phyloP scores from a whole-genome alignment of 2,113 vertebrate species.

The Meleagris gallopavo region DNA sequence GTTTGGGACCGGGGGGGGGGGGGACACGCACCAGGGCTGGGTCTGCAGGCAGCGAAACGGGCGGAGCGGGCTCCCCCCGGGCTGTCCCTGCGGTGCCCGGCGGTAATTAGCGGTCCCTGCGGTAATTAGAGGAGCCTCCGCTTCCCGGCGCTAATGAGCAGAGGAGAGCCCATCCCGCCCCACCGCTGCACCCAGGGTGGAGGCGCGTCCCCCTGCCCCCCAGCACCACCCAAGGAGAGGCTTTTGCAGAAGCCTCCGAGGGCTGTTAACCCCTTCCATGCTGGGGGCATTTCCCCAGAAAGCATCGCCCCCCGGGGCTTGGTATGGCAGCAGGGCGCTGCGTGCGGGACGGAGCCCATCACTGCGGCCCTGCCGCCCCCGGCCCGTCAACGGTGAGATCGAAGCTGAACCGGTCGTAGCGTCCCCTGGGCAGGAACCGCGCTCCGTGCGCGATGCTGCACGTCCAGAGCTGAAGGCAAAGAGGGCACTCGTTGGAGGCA shows the following conservation, averaged over 20 bases:
- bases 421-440: slow-evolving; percentile 28
- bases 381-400: neutral
- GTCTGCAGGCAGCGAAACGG: no score
- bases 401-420: slow-evolving; percentile 70
- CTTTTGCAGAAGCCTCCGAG: neutral
- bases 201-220: neutral
- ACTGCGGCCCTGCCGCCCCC: neutral
- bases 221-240: accelerated
- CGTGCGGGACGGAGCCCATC: neutral
- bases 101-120: neutral
- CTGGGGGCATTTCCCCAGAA: no score
- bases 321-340: no score
- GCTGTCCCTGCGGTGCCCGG: neutral
- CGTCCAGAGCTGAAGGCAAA: slow-evolving; percentile 73
- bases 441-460: slow-evolving; percentile 74
- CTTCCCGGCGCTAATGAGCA: neutral
- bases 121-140: neutral
- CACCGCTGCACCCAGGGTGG: neutral
- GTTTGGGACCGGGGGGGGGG: no score
- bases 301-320: neutral
- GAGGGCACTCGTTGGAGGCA: neutral
- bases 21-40: no score
- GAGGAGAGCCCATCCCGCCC: neutral
- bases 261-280: neutral
- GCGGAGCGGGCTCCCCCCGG: neutral